These are phyloP conservation scores for Mallotus villosus DNA, from an alignment of 2,797 vertebrate genomes.

Conservation along the genomic window DNA sequence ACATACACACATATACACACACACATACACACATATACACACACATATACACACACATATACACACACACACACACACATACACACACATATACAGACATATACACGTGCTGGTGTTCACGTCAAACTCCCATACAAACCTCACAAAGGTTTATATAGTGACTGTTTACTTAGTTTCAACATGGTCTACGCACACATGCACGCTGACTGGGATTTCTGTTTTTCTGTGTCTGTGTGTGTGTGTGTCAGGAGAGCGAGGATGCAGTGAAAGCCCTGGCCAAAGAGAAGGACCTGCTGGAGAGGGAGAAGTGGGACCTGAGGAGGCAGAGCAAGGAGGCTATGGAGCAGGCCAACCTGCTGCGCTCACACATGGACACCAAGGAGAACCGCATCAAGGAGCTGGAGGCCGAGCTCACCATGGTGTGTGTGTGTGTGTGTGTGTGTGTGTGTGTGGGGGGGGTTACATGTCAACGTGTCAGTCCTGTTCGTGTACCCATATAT, in stretches of 20 bases:
- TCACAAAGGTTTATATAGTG: not conserved
- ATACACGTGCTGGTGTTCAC: not conserved
- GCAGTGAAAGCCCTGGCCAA: constrained; percentile 92
- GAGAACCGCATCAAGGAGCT: constrained; percentile 98
- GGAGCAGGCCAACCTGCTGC: constrained; percentile 86
- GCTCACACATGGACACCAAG: constrained; percentile 93
- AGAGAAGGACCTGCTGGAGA: constrained; percentile 93
- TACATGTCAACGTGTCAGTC: no score
- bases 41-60: not conserved
- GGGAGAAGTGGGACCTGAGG: constrained; percentile 96
- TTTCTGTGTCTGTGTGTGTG: constrained; percentile 19
- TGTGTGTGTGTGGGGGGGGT: not conserved
- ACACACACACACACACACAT: not conserved
- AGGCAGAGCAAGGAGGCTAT: constrained; percentile 95
- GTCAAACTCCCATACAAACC: not conserved
- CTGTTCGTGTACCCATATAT: not conserved
- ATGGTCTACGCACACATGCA: not conserved
- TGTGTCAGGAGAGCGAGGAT: constrained; percentile 89
- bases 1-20: not conserved
- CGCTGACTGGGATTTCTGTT: not conserved
- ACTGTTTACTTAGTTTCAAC: not conserved
- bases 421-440: constrained; percentile 57
- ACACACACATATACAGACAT: not conserved
- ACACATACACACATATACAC: not conserved
- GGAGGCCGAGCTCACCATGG: constrained; percentile 97